Evolutionary conservation across 2,888 invertebrate genomes (phyloP), one percentile per base, ranked within the genome.

Genomic region (Mechanitis messenoides): DNA sequence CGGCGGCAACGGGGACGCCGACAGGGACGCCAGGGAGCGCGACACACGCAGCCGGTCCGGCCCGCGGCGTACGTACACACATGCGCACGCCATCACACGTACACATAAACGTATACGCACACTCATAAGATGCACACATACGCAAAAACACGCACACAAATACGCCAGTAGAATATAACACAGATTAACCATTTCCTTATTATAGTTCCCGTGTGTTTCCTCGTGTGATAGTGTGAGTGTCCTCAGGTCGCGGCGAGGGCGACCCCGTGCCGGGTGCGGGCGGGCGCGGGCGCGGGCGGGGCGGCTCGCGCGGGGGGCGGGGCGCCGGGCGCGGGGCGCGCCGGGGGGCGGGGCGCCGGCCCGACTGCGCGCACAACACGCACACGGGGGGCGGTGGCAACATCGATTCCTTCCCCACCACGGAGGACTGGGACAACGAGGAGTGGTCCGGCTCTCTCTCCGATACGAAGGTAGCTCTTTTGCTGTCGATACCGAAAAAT

Each of bases 361-460:
- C 71, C 63, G 65, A 78, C 59, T 67, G 69, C 56, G 59, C 71
- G 65, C 65, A 20, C 20, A 20, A 20, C 20, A 1, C 20, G 20
- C 20, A 20, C 69, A 66, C 33, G 63, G 65, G 31, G 65, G 62
- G 20, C 45, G 85, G 79, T 62, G 78, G 77, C 68, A 83, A 80
- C 68, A 75, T 79, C 33, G 90, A 88, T 69, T 72, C 83, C 46
- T 92, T 93, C 80, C 92, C 93, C 20, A 78, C 91, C 3, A 91
- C 92, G 74, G 93, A 94, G 78, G 95, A 95, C 83, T 97, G 95
- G 96, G 96, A 95, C 86, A 95, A 94, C 77, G 97, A 98, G 84
- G 98, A 98, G 81, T 98, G 98, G 92, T 96, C 97, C 50, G 98
- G 98, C 59, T 97, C 97, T 71, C 92, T 98, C 65, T 95, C 96